These are phyloP conservation scores for Ardeotis arabs DNA, from an alignment of 2,113 vertebrate species.

Conservation along the genomic window DNA sequence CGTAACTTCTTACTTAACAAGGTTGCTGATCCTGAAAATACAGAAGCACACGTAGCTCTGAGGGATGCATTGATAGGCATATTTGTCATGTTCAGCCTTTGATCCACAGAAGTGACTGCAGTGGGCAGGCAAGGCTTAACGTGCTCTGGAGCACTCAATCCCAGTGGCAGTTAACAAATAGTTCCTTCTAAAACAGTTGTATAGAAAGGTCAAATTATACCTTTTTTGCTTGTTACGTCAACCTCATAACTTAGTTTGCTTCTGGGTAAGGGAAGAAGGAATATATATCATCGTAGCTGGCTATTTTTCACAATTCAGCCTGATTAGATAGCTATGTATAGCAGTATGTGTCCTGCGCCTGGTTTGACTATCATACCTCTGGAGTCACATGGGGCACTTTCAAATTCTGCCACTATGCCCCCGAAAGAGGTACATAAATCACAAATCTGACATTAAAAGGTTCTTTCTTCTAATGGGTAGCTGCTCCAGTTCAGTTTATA, in stretches of 20 bases:
- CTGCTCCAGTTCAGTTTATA: neutral
- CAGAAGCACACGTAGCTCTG: conserved; percentile 18
- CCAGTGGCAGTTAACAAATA: conserved; percentile 55
- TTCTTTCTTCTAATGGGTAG: neutral
- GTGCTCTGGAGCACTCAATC: conserved; percentile 34
- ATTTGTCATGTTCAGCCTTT: conserved; percentile 49
- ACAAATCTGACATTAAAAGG: neutral
- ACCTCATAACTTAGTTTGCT: conserved; percentile 32
- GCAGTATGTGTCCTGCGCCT: rapidly evolving
- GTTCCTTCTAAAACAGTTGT: conserved; percentile 16
- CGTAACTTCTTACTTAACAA: conserved; percentile 37
- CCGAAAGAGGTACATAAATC: neutral
- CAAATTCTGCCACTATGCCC: neutral
- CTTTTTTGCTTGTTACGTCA: neutral
- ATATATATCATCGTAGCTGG: neutral
- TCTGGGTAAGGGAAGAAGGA: neutral
- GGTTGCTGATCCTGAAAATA: conserved; percentile 41
- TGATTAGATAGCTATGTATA: neutral
- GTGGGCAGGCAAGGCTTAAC: conserved; percentile 21
- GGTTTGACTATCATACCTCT: neutral
- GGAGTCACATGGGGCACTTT: neutral
- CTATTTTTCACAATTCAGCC: neutral
- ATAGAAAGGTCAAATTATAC: conserved; percentile 28
- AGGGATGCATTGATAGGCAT: conserved; percentile 12
- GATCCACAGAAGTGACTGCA: neutral